Evolutionary conservation across 2,797 vertebrate genomes (phyloP).

Genomic region (Pangasius krempfi): DNA sequence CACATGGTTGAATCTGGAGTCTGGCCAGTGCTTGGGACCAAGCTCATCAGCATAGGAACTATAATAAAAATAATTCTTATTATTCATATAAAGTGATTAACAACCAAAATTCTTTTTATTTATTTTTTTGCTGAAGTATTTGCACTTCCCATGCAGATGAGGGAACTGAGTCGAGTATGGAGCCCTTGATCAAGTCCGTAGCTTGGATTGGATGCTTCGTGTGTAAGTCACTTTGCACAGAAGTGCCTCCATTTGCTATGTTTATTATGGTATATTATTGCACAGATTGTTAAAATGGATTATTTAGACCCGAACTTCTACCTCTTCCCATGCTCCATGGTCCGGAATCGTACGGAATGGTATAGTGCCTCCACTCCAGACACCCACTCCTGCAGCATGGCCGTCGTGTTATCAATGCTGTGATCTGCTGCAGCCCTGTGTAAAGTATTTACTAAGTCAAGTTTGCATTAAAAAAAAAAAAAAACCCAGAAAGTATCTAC

Average conservation of each 20-base stretch:
- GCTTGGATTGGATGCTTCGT: not conserved
- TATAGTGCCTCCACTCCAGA: slow-evolving; percentile 79
- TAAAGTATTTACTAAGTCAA: not conserved
- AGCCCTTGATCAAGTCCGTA: not conserved
- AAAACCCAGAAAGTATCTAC: not conserved
- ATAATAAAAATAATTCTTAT: not conserved
- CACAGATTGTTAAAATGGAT: not conserved
- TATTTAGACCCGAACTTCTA: not conserved
- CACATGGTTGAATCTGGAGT: slow-evolving; percentile 81
- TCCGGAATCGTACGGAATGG: slow-evolving; percentile 85
- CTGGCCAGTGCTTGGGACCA: slow-evolving; percentile 86
- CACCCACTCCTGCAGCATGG: slow-evolving; percentile 85
- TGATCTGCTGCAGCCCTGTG: slow-evolving; percentile 87
- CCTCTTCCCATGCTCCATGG: slow-evolving; percentile 71
- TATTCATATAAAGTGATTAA: not conserved
- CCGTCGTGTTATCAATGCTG: slow-evolving; percentile 84
- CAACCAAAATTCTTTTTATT: not conserved
- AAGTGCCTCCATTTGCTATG: not conserved
- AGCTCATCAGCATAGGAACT: slow-evolving; percentile 84
- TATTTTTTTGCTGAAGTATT: not conserved
- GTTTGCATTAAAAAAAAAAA: not conserved
- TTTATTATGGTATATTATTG: not conserved
- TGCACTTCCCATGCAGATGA: not conserved
- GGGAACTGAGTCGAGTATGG: too few species aligned
- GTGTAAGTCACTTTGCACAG: not conserved